Base-by-base conservation (phyloP, 2,113 vertebrate species). In the Hyaena hyaena region DNA sequence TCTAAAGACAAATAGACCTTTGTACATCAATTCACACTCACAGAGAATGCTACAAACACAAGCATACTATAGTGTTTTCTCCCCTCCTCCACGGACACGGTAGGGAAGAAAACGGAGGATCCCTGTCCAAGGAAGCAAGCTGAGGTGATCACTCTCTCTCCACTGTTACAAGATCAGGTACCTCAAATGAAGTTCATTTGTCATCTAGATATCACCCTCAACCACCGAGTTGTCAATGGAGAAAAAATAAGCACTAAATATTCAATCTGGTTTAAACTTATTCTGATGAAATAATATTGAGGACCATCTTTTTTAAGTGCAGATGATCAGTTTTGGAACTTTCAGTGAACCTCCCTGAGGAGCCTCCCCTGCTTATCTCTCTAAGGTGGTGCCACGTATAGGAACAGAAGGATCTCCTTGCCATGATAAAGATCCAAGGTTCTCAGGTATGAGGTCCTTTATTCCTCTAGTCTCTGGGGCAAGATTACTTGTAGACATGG, bases 1-100 rank as follows among this genome's bases (percentile, higher is more conserved):
- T 45, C 24, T 97, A 45, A 88, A 53, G 12, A 65, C 86, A 48
- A 92, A 48, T 10, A 94, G 58, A 74, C 33, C 23, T 66, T 93
- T 90, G 17, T 50, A 33, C 7, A 93, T 48, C n/a, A 95, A 45
- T 63, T 90, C 61, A 87, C 35, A 90, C 48, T 93, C 71, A 91
- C 8, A 50, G 16, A 88, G 15, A 31, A 65, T 85, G 15, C 69
- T 92, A 88, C n/a, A 79, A 92, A 86, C 39, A 45, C 55, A 93
- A 79, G 17, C 21, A 68, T 90, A 31, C 9, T 82, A 2, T 19
- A 79, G 35, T 74, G 16, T 91, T 93, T 69, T 21, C 45, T 76
- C 50, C 23, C 43, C 88, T 84, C 84, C 58, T 87, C 82, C 39
- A 85, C 7, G 35, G 35, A 84, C 26, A n/a, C 66, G 7, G 10